Base-by-base conservation (phyloP, 2,888 invertebrate species). In the Portevinia maculata region DNA sequence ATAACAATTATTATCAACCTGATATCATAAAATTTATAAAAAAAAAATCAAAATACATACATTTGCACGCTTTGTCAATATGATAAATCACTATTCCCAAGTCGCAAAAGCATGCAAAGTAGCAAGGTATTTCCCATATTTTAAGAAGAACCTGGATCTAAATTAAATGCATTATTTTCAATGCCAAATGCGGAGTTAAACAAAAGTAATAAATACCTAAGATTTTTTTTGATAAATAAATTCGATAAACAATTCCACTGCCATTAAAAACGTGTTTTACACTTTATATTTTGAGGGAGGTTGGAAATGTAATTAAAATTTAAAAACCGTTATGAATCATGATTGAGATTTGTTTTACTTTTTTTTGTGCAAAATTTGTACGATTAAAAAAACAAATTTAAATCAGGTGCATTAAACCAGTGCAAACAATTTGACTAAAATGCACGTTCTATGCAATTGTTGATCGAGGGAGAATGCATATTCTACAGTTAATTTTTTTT, bases 311-410 rank as follows among this genome's bases (percentile, higher is more conserved):
- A 30, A 46, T 17, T 15, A 19, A 7, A 4, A 30, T 44, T 44
- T 7, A 19, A n/a, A 19, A 17, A 21, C 53, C 44, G 44, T 55
- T 41, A 32, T 65, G 52, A 39, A 65, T 52, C 52, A 65, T 37
- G 15, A n/a, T 17, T 50, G 34, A 9, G 8, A 15, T 15, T 2
- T 11, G 11, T 41, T 3, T 41, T 15, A 0, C 3, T 19, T 11
- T 19, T 17, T 7, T 11, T 17, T 37, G 11, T 3, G 3, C 48
- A 13, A 50, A 28, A 8, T 3, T 28, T 5, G 4, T 15, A 30
- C 9, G 30, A 34, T n/a, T 28, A 15, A 15, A 19, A 30, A 32
- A 5, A 39, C 15, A 8, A 15, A 1, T 13, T 13, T 5, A n/a
- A 34, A 11, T 28, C 48, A 28, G 3, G 21, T 52, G 32, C 9